phyloP scores from a whole-genome alignment of 2,888 invertebrate genomes.

The Uropetala carovei region DNA sequence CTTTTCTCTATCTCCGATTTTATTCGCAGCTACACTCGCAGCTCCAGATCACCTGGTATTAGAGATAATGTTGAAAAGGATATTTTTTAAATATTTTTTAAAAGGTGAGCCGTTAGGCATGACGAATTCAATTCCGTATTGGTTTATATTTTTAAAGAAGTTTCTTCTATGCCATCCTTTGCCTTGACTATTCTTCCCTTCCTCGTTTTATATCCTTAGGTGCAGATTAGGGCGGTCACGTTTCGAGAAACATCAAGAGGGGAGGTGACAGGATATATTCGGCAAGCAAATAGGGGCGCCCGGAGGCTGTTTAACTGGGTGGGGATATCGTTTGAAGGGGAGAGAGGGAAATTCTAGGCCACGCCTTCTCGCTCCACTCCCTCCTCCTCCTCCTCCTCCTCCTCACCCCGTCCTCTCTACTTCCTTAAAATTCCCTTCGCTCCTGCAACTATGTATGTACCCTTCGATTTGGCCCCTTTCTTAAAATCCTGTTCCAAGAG shows the following conservation, averaged over 20 bases:
- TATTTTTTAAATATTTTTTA: no score
- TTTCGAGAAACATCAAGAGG: background rate
- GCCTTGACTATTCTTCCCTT: background rate
- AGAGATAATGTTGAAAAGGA: no score
- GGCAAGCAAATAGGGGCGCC: constrained; percentile 55
- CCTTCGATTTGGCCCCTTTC: background rate
- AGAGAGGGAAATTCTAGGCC: background rate
- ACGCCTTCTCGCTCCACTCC: constrained; percentile 16
- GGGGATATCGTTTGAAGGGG: background rate
- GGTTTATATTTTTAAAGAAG: no score
- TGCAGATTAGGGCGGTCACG: constrained; percentile 20
- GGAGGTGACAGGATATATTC: background rate
- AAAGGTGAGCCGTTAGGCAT: no score
- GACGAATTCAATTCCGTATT: no score
- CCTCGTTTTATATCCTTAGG: background rate
- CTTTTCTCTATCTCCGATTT: background rate
- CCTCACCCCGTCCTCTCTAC: background rate
- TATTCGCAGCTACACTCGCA: no score
- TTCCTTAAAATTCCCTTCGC: background rate
- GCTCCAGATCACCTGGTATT: no score
- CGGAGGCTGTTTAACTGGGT: constrained; percentile 30
- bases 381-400: background rate
- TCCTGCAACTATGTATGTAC: background rate
- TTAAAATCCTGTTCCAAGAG: background rate
- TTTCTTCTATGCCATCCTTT: no score